Evolutionary conservation across 2,113 vertebrate species (phyloP), one percentile per base, ranked within the genome.

Genomic region (Oncorhynchus masou): DNA sequence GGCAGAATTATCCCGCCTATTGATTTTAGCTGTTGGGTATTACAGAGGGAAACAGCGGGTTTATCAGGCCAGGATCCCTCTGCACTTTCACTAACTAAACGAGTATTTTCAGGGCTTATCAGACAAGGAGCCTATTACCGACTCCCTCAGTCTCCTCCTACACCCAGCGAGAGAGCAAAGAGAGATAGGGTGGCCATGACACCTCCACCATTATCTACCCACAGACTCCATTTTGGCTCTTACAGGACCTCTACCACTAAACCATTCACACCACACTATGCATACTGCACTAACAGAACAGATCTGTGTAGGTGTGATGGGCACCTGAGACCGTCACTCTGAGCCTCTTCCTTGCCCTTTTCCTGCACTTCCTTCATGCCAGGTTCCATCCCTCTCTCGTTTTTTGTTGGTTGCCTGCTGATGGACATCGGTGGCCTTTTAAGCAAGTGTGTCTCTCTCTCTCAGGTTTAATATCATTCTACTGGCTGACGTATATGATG

Each of bases 11-110:
- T 96, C 96, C 95, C 88, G 93, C 90, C 93, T 95, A 98, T 96
- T 97, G 96, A 98, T 96, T 97, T 97, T 96, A 91, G 92, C 96
- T 96, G 96, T 94, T 94, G 95, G 95, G 95, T 96, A 97, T 96
- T 95, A 97, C 92, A 95, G 92, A 95, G 93, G 95, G 92, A 94
- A 93, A 96, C 94, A 93, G 91, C 87, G 92, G 92, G 92, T 95
- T 97, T 96, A 98, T 96, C 95, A 94, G 94, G 93, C 95, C 94
- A 95, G 95, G 94, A 95, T 93, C 94, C 94, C 93, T 91, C 88
- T 86, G 90, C 93, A 95, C 94, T 96, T 95, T 95, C 92, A 93
- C 92, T 95, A 96, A 95, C 94, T 95, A 96, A 96, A 95, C 87
- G 91, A 95, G 95, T 95, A 94, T 96, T 97, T 93, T 91, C 88